These are phyloP conservation scores for Tokudaia muenninki DNA, from an alignment of 2,797 vertebrate genomes.

Conservation along the genomic window DNA sequence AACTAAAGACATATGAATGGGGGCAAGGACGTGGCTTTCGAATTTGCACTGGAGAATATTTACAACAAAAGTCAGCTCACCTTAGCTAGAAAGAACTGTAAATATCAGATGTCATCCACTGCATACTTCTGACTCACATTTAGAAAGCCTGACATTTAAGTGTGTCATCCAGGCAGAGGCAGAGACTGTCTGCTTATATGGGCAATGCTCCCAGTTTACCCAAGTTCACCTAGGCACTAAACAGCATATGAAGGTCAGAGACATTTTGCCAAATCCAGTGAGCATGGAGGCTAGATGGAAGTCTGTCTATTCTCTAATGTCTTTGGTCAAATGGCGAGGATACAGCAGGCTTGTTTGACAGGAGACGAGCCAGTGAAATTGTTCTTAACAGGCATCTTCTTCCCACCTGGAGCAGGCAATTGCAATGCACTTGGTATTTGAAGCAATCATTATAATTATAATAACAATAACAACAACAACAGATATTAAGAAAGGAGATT, in stretches of 20 bases:
- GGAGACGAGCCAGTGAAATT: not conserved
- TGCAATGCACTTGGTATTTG: not conserved
- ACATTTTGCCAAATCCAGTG: not conserved
- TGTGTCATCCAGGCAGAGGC: not conserved
- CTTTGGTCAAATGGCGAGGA: not conserved
- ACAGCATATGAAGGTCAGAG: not conserved
- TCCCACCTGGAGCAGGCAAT: not conserved
- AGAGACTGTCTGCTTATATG: not conserved
- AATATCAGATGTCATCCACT: constrained; percentile 50
- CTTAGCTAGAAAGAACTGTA: constrained; percentile 69
- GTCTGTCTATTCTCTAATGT: not conserved
- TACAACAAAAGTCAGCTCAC: constrained; percentile 59
- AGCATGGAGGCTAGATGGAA: not conserved
- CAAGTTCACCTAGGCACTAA: not conserved
- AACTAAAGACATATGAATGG: constrained; percentile 17
- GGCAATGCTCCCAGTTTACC: not conserved
- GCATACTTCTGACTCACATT: constrained; percentile 15
- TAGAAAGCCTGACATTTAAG: constrained; percentile 72
- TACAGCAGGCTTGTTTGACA: not conserved
- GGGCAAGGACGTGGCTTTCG: not conserved
- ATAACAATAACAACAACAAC: not conserved
- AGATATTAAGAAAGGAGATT: not conserved
- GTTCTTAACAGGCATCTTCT: not conserved
- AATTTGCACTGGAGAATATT: constrained; percentile 67
- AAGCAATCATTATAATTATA: not conserved